Evolutionary conservation across 2,888 invertebrate genomes (phyloP), one percentile per base, ranked within the genome.

Genomic region (Oligia strigilis): DNA sequence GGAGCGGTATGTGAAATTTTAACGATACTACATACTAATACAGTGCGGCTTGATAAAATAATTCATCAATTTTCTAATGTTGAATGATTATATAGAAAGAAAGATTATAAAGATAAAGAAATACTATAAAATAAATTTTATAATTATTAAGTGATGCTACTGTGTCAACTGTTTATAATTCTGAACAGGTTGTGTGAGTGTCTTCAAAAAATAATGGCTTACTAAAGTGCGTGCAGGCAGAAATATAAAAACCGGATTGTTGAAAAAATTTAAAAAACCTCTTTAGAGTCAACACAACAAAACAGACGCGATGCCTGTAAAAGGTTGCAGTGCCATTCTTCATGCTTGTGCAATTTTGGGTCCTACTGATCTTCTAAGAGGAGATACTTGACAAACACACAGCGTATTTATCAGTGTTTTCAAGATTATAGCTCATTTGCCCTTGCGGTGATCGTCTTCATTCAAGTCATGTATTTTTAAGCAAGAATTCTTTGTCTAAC

Each of bases 391-490:
- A 81, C 40, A 73, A 65, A 58, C n/a, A 65, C 36, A 62, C 17
- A 36, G 58, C 43, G 23, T 70, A 52, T 70, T 62, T 66, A 75
- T 72, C 69, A 46, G 43, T 52, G 62, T 78, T 80, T 77, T 74
- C 73, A 75, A 69, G 69, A 65, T 70, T 60, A 69, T 77, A 77
- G 43, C 40, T 74, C 36, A 43, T 69, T 74, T 81, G 78, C 64
- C 76, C 78, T 85, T 81, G 80, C 62, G 9, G 66, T 78, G 46
- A 62, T 83, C 70, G 85, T 89, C 79, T 9, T 75, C 11, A 90
- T 88, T 87, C 91, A 71, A 84, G 77, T 73, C 91, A 77, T 80
- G 83, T 81, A 74, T 29, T 52, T 76, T 81, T 78, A 71, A 76
- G 83, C 75, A 84, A 82, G 58, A 67, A 79, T 74, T 55, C 64